Evolutionary conservation across 2,113 vertebrate genomes (phyloP).

Genomic region (Otis tarda): DNA sequence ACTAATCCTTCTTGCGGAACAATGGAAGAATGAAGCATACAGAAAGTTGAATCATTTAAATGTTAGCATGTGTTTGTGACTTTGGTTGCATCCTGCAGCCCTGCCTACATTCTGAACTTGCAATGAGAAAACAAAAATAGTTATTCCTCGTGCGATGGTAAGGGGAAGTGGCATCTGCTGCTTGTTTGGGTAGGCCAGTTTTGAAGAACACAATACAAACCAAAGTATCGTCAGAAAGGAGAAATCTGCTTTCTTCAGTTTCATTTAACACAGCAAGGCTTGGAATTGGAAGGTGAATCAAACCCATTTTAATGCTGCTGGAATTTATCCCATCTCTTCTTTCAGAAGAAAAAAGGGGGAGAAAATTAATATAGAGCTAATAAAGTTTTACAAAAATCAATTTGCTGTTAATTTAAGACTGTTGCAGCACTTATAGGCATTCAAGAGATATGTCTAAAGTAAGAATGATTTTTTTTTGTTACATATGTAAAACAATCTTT

Average conservation of each 20-base stretch:
- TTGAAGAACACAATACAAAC: not conserved
- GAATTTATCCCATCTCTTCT: not conserved
- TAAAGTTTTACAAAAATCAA: not conserved
- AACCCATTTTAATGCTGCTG: not conserved
- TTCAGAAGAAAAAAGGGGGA: not conserved
- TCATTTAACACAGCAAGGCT: not conserved
- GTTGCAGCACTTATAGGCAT: not conserved
- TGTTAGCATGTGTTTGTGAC: not conserved
- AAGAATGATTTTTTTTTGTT: not conserved
- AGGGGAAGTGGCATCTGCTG: not conserved
- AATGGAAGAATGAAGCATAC: not conserved
- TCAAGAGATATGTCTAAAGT: not conserved
- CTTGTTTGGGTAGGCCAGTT: not conserved
- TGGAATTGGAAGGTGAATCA: not conserved
- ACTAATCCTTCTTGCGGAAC: not conserved
- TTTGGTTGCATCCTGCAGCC: not conserved
- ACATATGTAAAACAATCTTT: not conserved
- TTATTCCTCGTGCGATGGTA: not conserved
- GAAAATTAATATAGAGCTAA: not conserved
- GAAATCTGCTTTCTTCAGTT: not conserved
- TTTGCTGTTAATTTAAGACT: not conserved
- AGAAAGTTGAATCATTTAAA: constrained; percentile 8
- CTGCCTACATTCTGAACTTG: not conserved
- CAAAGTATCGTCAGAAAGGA: not conserved
- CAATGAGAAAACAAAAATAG: not conserved